Percentiles rank a stretch among this genome's conserved stretches.
Conservation (phyloP, 2,113 vertebrate genomes). For the Notothenia coriiceps region DNA sequence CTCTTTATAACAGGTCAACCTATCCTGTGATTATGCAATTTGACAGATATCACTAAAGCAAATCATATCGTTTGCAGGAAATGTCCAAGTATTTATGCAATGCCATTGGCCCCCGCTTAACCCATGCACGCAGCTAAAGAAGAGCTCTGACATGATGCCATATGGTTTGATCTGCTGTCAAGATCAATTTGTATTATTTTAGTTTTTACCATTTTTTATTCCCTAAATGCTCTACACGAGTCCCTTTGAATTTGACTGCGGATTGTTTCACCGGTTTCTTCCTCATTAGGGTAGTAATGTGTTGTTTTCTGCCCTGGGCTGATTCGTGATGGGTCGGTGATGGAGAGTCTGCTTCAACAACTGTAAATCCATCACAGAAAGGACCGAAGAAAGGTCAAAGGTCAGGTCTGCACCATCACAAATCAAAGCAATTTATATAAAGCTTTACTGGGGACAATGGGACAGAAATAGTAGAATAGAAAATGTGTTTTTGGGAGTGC, state of each 20-base stretch:
- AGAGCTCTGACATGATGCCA: too few species aligned
- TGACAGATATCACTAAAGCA: slow-evolving; percentile 67
- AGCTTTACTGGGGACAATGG: not conserved
- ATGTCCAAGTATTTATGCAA: slow-evolving; percentile 36
- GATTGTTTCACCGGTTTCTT: slow-evolving; percentile 17
- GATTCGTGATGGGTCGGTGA: slow-evolving; percentile 15
- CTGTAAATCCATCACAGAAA: not conserved
- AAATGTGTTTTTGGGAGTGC: not conserved
- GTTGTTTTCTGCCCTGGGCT: slow-evolving; percentile 20
- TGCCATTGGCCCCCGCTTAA: slow-evolving; percentile 32
- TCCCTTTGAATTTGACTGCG: not conserved
- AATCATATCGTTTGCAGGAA: slow-evolving; percentile 51
- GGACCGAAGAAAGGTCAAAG: slow-evolving; percentile 47
- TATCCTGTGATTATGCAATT: slow-evolving; percentile 57
- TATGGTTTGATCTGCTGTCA: slow-evolving; percentile 1
- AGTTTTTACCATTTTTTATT: not conserved
- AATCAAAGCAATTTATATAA: slow-evolving; percentile 1
- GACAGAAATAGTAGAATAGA: not conserved
- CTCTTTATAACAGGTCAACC: slow-evolving; percentile 52
- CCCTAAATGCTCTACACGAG: not conserved
- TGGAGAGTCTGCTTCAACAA: slow-evolving; percentile 38
- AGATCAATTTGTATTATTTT: not conserved
- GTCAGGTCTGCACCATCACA: slow-evolving; percentile 10
- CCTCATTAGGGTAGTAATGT: slow-evolving; percentile 31
- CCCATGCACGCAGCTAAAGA: too few species aligned